phyloP scores from a whole-genome alignment of 2,888 invertebrate genomes.

The Homarus gammarus region DNA sequence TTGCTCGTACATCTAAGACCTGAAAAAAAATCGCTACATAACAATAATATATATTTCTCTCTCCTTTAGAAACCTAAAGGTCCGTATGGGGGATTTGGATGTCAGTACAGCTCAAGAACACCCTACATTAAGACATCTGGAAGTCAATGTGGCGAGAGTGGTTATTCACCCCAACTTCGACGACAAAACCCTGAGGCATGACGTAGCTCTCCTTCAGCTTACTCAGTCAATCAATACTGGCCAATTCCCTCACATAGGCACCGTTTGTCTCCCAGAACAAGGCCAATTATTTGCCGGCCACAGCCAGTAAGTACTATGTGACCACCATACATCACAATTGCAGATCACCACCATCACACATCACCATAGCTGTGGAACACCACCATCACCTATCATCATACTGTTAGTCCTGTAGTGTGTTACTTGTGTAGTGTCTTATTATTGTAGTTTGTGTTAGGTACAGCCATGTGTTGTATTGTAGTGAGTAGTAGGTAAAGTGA shows the following conservation, averaged over 20 bases:
- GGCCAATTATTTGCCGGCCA: slow-evolving; percentile 80
- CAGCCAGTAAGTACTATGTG: slow-evolving; percentile 79
- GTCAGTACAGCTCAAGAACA: slow-evolving; percentile 82
- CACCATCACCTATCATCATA: too few relatives aligned
- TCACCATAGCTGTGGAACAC: too few relatives aligned
- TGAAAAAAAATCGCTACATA: too few relatives aligned
- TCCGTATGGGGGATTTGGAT: slow-evolving; percentile 89
- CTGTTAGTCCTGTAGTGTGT: too few relatives aligned
- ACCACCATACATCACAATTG: too few relatives aligned
- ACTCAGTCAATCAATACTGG: slow-evolving; percentile 80
- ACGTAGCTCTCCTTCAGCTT: slow-evolving; percentile 89
- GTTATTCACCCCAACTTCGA: slow-evolving; percentile 86
- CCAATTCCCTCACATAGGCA: slow-evolving; percentile 80
- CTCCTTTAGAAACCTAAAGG: slow-evolving; percentile 81
- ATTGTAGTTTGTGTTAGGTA: too few relatives aligned
- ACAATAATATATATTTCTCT: too few relatives aligned
- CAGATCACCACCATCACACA: too few relatives aligned
- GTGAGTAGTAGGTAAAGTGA: too few relatives aligned
- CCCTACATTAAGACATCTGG: slow-evolving; percentile 85
- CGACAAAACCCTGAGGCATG: slow-evolving; percentile 86
- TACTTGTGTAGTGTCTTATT: too few relatives aligned
- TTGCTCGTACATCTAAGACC: too few relatives aligned
- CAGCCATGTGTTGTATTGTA: too few relatives aligned
- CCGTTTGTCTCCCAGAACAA: slow-evolving; percentile 81
- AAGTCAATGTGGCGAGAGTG: slow-evolving; percentile 83